These are phyloP conservation scores for Eumeta japonica DNA, from an alignment of 1,140 invertebrate species.

Conservation along the genomic window DNA sequence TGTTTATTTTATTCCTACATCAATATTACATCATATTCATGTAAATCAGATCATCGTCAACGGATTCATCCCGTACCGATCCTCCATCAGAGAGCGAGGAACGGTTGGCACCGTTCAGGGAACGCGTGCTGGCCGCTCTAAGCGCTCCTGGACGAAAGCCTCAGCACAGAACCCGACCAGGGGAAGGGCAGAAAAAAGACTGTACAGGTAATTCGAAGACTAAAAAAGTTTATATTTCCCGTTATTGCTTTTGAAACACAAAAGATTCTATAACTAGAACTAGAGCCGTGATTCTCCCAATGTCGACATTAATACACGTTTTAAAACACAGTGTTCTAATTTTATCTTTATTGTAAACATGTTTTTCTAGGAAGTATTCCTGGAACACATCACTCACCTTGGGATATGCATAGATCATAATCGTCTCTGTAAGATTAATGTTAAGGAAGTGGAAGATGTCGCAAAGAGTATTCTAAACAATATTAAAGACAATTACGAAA, in stretches of 20 bases:
- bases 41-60: conserved; percentile 29
- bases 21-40: not conserved
- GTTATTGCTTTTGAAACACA: not conserved
- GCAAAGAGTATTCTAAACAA: conserved; percentile 58
- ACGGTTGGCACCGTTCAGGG: conserved; percentile 50
- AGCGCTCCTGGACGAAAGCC: conserved; percentile 68
- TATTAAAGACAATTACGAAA: conserved; percentile 59
- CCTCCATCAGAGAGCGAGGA: conserved; percentile 41
- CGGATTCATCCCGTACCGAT: conserved; percentile 43
- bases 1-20: no score
- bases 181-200: conserved; percentile 53
- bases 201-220: conserved; percentile 51
- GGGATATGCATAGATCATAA: conserved; percentile 64
- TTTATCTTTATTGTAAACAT: not conserved
- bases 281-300: no score
- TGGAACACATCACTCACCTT: conserved; percentile 77
- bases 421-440: conserved; percentile 46
- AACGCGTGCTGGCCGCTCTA: conserved; percentile 64
- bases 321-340: no score
- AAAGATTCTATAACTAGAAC: not conserved
- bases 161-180: conserved; percentile 71
- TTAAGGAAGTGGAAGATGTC: conserved; percentile 51
- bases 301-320: no score
- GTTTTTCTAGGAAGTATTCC: conserved; percentile 71
- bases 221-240: no score